Evolutionary conservation across 2,113 vertebrate genomes (phyloP).

Genomic region (Rhinopithecus roxellana): DNA sequence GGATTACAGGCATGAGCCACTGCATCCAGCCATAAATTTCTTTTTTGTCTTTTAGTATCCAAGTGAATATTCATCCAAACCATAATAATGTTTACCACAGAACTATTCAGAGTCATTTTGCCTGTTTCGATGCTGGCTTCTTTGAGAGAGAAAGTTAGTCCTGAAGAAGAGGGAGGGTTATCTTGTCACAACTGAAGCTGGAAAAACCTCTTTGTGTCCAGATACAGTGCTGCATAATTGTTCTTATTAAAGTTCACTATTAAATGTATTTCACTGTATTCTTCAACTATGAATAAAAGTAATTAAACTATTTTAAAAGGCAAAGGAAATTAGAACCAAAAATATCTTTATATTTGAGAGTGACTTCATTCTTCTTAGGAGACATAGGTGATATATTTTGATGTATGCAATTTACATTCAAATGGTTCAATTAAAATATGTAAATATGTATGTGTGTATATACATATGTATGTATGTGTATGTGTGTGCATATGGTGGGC

Average conservation of each 20-base stretch:
- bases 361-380: neutral
- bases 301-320: neutral
- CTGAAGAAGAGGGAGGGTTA: neutral
- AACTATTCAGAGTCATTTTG: neutral
- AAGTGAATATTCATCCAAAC: neutral
- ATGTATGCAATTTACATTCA: neutral
- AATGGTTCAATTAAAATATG: neutral
- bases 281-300: neutral
- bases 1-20: no score
- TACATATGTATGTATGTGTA: no score
- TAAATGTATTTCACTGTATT: neutral
- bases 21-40: neutral
- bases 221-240: neutral
- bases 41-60: neutral
- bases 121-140: neutral
- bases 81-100: neutral
- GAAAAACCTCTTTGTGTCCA: neutral
- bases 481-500: neutral
- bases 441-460: neutral
- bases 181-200: neutral
- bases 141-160: neutral
- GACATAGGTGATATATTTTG: neutral
- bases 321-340: neutral
- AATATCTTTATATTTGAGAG: neutral
- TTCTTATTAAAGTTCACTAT: neutral